Percentiles rank a stretch among this genome's conserved stretches.
Conservation (phyloP, 23 tunicate genomes). For the Halocynthia aurantium region DNA sequence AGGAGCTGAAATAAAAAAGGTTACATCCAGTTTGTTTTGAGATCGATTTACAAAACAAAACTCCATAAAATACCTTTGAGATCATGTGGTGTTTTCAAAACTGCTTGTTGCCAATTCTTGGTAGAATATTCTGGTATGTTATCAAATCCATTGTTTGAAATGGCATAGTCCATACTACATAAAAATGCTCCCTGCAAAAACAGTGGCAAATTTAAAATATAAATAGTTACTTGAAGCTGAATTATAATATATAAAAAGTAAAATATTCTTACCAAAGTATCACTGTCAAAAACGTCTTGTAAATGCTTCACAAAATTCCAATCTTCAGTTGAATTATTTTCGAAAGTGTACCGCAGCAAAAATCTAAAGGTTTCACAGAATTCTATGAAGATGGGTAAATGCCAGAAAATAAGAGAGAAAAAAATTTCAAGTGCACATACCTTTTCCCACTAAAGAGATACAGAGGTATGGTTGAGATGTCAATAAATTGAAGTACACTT, state of each 20-base stretch:
- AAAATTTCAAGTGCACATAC: not conserved
- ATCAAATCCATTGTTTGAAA: slow-evolving; percentile 10
- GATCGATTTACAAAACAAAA: not conserved
- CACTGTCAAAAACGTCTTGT: not conserved
- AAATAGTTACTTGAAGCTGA: not conserved
- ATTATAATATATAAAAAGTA: not conserved
- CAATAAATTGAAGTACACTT: not conserved
- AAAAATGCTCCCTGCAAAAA: slow-evolving; percentile 8
- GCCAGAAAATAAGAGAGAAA: not conserved
- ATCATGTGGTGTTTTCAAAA: slow-evolving; percentile 18
- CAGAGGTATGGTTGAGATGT: slow-evolving; percentile 8
- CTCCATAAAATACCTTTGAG: not conserved
- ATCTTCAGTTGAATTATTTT: not conserved
- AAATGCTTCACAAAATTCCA: not conserved
- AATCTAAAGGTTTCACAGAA: not conserved
- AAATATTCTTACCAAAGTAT: not conserved
- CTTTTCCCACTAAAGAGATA: slow-evolving; percentile 7
- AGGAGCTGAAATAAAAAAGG: not conserved
- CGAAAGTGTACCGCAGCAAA: slow-evolving; percentile 1
- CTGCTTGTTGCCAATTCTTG: slow-evolving; percentile 36
- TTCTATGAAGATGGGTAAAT: not conserved
- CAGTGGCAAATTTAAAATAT: not conserved
- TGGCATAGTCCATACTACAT: slow-evolving; percentile 8
- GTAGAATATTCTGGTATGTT: slow-evolving; percentile 7
- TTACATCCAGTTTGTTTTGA: not conserved